Percentiles rank a stretch among this genome's conserved stretches.
Evolutionary conservation across 53 echinoderm and acorn worm species (phyloP).

Genomic region (Crossaster papposus): DNA sequence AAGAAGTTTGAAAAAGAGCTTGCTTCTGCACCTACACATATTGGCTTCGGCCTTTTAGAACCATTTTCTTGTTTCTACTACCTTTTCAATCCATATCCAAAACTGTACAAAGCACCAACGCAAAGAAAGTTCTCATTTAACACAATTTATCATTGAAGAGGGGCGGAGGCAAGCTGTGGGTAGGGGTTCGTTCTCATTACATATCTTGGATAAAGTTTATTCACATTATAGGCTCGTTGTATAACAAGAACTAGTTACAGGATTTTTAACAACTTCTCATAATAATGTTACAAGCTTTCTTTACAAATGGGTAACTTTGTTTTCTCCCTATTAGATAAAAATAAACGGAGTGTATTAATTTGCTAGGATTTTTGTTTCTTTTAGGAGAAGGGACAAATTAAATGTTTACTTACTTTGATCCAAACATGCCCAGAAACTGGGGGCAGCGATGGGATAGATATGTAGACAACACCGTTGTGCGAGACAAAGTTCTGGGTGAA

Average conservation of each 20-base stretch:
- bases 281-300: too few species aligned
- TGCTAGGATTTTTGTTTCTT: background rate
- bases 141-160: background rate
- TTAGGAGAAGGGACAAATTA: background rate
- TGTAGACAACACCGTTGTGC: constrained; percentile 73
- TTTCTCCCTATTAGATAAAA: too few species aligned
- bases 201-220: background rate
- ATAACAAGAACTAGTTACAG: too few species aligned
- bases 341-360: background rate
- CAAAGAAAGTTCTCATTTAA: background rate
- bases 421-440: constrained; percentile 73
- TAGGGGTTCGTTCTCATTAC: too few species aligned
- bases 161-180: background rate
- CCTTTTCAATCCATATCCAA: background rate
- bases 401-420: constrained; percentile 80
- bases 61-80: background rate
- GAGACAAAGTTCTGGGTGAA: constrained; percentile 75
- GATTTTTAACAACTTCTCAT: too few species aligned
- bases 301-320: too few species aligned
- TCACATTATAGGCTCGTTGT: background rate
- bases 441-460: constrained; percentile 69
- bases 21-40: too few species aligned
- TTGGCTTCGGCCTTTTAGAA: too few species aligned
- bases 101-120: background rate
- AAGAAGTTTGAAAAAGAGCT: too few species aligned